phyloP scores from a whole-genome alignment of 2,888 invertebrate species.

The Lysandra bellargus region DNA sequence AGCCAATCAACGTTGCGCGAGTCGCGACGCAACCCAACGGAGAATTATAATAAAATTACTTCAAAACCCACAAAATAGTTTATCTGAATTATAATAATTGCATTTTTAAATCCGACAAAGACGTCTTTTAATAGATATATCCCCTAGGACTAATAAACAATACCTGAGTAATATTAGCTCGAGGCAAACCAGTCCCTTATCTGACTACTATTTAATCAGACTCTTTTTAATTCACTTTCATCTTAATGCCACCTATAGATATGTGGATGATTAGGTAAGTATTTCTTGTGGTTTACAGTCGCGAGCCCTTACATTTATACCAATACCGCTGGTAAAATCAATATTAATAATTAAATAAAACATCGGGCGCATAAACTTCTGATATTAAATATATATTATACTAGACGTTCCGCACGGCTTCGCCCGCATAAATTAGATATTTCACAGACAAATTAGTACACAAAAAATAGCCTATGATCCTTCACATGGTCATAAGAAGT shows the following conservation, averaged over 20 bases:
- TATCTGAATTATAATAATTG: neutral
- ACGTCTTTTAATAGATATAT: neutral
- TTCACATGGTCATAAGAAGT: too few species aligned
- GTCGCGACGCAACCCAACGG: too few species aligned
- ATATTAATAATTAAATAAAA: too few species aligned
- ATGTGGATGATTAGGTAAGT: neutral
- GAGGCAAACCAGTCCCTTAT: neutral
- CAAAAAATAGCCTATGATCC: too few species aligned
- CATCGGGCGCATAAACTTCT: too few species aligned
- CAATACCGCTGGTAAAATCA: neutral
- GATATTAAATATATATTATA: too few species aligned
- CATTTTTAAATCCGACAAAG: neutral
- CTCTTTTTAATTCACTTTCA: neutral
- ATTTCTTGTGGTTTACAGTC: neutral
- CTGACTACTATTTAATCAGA: neutral
- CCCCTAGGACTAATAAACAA: neutral
- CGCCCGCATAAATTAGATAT: too few species aligned
- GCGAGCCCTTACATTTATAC: neutral
- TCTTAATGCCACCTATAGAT: neutral
- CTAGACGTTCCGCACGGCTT: too few species aligned
- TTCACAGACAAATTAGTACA: too few species aligned
- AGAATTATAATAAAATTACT: neutral
- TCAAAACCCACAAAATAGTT: constrained; percentile 15
- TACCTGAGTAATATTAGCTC: neutral
- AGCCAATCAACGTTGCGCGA: too few species aligned